phyloP scores from a whole-genome alignment of 2,113 vertebrate genomes.

The Mellivora capensis region DNA sequence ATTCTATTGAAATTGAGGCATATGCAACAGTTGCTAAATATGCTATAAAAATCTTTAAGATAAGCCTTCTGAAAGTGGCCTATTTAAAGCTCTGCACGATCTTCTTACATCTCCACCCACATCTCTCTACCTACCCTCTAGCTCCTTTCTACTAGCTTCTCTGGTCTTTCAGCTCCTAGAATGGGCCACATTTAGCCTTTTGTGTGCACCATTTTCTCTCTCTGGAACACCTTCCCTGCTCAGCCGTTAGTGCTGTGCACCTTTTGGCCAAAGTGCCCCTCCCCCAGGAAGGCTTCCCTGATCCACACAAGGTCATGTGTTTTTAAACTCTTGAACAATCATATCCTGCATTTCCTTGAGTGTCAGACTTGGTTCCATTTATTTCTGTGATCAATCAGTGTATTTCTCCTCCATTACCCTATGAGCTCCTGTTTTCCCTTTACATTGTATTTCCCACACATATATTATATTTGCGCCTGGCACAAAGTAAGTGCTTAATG shows the following conservation, averaged over 20 bases:
- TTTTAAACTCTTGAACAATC: background rate
- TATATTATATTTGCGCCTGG: background rate
- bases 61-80: background rate
- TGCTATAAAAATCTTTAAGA: background rate
- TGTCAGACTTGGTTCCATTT: background rate
- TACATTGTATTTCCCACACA: background rate
- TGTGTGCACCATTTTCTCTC: accelerated
- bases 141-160: background rate
- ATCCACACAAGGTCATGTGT: background rate
- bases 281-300: constrained; percentile 19
- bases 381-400: background rate
- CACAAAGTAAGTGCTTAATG: background rate
- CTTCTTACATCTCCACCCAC: background rate
- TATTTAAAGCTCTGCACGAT: background rate
- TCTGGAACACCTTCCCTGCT: background rate
- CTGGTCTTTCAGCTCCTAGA: background rate
- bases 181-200: background rate
- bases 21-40: background rate
- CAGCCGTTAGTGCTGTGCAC: too few species aligned
- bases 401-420: background rate
- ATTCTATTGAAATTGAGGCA: background rate
- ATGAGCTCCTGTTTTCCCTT: background rate
- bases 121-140: background rate
- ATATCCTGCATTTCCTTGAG: background rate
- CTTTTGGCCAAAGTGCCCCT: background rate